Evolutionary conservation across 2,888 invertebrate genomes (phyloP), one percentile per base, ranked within the genome.

Genomic region (Chloroclysta siterata): DNA sequence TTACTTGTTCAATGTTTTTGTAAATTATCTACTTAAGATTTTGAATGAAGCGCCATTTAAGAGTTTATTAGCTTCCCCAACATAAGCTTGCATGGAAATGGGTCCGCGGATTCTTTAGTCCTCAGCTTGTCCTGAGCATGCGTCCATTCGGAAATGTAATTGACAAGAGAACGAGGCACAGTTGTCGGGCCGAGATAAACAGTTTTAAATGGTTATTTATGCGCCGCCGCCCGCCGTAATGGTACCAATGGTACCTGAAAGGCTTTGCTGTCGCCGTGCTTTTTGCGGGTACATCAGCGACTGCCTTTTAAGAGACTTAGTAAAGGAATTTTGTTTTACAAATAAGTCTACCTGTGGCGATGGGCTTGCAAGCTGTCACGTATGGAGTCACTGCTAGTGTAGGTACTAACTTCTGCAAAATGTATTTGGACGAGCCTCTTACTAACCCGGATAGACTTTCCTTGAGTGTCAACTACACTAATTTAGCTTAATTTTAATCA

Each of bases 191-290:
- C 64, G 76, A 80, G 85, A 88, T 88, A 88, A 86, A 84, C 81
- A 79, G 80, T 85, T 84, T 87, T 83, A 87, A 56, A 86, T 86
- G 84, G 85, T 83, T 85, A 85, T 87, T 87, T 87, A 87, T 86
- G 82, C 78, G 76, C 74, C 71, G 58, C 53, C 58, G 59, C 54
- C 63, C 58, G 60, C 54, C 51, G 61, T 58, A 57, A 65, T 56
- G 53, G 60, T 53, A 56, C 47, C 53, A 57, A 65, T 56, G 53
- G 60, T 53, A 53, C 47, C 53, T 46, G 57, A 44, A 48, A 56
- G 33, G 60, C 63, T 65, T 58, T 59, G 53, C 55, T 59, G 59
- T 66, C 62, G 44, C 65, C 61, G 65, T 58, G 41, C 53, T 65
- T 65, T 65, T 65, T 61, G 57, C 59, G 10, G 41, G n/a, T 39